Conservation (phyloP, 2,113 vertebrate genomes). For the Alces alces region DNA sequence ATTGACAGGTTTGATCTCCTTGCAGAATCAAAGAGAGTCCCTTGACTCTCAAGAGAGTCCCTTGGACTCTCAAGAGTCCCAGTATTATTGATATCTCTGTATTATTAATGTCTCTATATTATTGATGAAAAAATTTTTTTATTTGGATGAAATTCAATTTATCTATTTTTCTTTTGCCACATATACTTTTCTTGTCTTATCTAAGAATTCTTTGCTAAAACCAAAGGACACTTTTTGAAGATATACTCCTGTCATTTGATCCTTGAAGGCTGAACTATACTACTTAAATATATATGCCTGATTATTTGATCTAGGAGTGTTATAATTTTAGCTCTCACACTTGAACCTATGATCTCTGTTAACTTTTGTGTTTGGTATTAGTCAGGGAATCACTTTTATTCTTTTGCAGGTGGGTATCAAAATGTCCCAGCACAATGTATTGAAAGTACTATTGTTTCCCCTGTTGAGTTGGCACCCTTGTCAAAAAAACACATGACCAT, state of each 20-base stretch:
- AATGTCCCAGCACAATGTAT: not conserved
- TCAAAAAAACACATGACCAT: slow-evolving; percentile 3
- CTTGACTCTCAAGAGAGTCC: too few relatives aligned
- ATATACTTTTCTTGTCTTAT: not conserved
- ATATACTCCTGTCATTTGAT: not conserved
- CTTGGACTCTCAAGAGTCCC: too few relatives aligned
- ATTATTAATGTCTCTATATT: too few relatives aligned
- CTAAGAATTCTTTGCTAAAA: not conserved
- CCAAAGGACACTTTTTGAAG: not conserved
- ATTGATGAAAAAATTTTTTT: not conserved
- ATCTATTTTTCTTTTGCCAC: not conserved
- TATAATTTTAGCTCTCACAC: not conserved
- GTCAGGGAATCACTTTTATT: not conserved
- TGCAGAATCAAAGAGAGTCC: too few relatives aligned
- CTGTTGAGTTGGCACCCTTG: not conserved
- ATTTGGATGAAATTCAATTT: not conserved
- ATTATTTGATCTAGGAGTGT: not conserved
- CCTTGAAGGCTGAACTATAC: not conserved
- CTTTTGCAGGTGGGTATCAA: not conserved
- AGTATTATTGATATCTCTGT: too few relatives aligned
- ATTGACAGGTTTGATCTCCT: too few relatives aligned
- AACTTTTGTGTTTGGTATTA: not conserved
- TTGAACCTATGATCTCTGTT: not conserved
- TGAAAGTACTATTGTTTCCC: not conserved
- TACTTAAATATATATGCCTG: not conserved